Evolutionary conservation across 2,797 vertebrate species (phyloP).

Genomic region (Argentina silus): DNA sequence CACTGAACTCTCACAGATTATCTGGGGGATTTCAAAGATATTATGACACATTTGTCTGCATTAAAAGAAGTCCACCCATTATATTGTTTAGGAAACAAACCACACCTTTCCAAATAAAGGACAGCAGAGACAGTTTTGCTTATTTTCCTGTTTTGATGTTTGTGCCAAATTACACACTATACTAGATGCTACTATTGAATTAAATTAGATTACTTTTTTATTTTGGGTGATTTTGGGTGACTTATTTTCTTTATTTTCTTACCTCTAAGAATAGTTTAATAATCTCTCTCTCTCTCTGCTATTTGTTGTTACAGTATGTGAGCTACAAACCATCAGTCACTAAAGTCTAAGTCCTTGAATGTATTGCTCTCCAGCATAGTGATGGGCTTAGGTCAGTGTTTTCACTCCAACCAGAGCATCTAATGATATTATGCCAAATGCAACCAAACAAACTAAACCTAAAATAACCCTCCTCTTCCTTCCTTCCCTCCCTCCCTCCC

Average conservation of each 20-base stretch:
- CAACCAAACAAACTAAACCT: background rate
- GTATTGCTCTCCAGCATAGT: background rate
- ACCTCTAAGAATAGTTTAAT: background rate
- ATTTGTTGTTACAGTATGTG: background rate
- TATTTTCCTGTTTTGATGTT: background rate
- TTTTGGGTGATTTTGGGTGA: too few species aligned
- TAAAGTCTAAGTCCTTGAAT: background rate
- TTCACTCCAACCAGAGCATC: background rate
- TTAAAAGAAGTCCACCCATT: background rate
- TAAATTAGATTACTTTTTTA: background rate
- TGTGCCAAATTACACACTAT: background rate
- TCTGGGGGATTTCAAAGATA: background rate
- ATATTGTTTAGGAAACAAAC: too few species aligned
- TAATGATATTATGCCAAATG: background rate
- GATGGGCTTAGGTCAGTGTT: background rate
- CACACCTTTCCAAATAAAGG: too few species aligned
- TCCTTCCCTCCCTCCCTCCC: background rate
- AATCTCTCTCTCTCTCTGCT: background rate
- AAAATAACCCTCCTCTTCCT: background rate
- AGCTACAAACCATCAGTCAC: background rate
- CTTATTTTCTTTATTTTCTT: background rate
- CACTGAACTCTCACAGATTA: slow-evolving; percentile 38
- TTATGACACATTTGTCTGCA: background rate
- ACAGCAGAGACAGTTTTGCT: background rate
- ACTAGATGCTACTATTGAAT: background rate